Conservation (phyloP, 2,888 invertebrate genomes). For the Meiosimyza platycephala region DNA sequence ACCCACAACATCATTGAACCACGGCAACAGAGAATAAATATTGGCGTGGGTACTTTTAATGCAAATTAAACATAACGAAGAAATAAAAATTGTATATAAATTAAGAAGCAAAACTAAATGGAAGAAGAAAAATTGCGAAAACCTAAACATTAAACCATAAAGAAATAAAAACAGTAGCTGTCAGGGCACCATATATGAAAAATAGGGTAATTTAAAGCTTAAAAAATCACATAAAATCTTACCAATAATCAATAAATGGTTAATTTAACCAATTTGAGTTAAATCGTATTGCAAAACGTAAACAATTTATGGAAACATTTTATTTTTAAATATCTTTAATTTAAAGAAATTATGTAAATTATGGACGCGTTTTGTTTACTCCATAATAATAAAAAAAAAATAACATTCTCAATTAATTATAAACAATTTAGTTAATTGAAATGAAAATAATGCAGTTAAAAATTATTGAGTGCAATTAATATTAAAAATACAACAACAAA, state of each 20-base stretch:
- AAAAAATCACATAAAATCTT: not conserved
- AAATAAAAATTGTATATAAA: not conserved
- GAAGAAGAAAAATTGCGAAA: not conserved
- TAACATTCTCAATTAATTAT: not conserved
- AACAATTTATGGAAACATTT: not conserved
- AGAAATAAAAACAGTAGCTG: not conserved
- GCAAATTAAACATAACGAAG: not conserved
- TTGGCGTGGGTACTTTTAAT: too few relatives aligned
- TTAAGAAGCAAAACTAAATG: not conserved
- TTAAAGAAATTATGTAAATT: not conserved
- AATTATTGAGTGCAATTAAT: constrained; percentile 1
- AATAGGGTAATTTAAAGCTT: not conserved
- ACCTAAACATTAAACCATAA: not conserved
- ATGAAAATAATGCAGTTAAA: constrained; percentile 1
- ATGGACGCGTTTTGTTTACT: not conserved
- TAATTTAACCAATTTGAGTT: not conserved
- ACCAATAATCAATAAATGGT: constrained; percentile 9
- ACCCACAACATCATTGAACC: not conserved
- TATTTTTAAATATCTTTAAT: not conserved
- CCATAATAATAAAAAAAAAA: not conserved
- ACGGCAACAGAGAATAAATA: not conserved
- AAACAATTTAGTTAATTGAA: constrained; percentile 14
- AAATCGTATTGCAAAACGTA: not conserved
- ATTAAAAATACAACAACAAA: constrained; percentile 5
- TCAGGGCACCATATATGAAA: constrained; percentile 6